Percentiles rank a stretch among this genome's conserved stretches.
phyloP scores from a whole-genome alignment of 2,888 invertebrate species.

The Plutella xylostella region DNA sequence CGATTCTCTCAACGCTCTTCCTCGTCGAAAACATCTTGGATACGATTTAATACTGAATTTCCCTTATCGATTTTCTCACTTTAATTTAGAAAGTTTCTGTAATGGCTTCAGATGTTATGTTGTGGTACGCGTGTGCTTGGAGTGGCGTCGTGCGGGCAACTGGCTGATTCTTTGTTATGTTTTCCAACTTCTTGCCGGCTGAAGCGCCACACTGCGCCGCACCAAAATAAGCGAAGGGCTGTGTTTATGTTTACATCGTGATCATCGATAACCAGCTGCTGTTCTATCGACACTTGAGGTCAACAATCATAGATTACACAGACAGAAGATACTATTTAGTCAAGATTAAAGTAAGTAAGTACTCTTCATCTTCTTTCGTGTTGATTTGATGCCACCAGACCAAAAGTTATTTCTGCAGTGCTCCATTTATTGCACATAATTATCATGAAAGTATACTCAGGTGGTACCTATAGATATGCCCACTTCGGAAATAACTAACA shows the following conservation, averaged over 20 bases:
- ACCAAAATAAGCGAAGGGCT: constrained; percentile 38
- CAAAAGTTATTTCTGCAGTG: too few species aligned
- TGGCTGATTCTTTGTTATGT: constrained; percentile 61
- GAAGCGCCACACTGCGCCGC: too few species aligned
- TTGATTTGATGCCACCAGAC: too few species aligned
- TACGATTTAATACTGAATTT: neutral
- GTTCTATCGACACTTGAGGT: too few species aligned
- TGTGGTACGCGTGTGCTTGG: constrained; percentile 31
- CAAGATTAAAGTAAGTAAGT: too few species aligned
- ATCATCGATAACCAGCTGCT: constrained; percentile 37
- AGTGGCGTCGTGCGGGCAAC: constrained; percentile 44
- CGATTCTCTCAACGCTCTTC: constrained; percentile 47
- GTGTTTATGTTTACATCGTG: constrained; percentile 53
- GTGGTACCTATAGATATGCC: too few species aligned
- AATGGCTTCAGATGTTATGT: neutral
- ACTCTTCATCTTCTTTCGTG: too few species aligned
- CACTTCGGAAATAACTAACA: too few species aligned
- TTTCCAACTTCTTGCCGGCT: constrained; percentile 48
- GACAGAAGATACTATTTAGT: too few species aligned
- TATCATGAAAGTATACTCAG: too few species aligned
- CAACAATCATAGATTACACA: too few species aligned
- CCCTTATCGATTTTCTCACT: constrained; percentile 13
- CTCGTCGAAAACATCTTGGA: constrained; percentile 50
- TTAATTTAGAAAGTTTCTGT: constrained; percentile 28
- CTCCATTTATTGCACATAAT: too few species aligned